Base-by-base conservation (phyloP, 2,888 invertebrate genomes). In the Harpalus rubripes region DNA sequence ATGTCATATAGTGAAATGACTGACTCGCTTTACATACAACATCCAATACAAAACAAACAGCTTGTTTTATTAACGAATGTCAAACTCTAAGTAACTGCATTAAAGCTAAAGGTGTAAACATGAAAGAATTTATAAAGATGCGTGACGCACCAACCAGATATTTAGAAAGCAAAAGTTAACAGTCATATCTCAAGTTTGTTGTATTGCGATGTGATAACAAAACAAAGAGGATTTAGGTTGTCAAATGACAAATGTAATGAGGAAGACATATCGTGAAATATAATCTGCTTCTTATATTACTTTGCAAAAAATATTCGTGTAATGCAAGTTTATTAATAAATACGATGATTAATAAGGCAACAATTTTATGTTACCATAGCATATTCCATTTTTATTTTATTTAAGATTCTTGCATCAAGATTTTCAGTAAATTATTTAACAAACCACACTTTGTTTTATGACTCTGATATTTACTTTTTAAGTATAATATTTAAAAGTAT, bases 91-190 rank as follows among this genome's bases (percentile, higher is more conserved):
- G 59, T 61, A 79, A 59, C 15, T 59, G 39, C 18, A 79, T 58
- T 78, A 41, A 59, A 79, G 79, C 3, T 8, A 12, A 10, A 52
- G 79, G 79, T 61, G 79, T 78, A 78, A 78, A 78, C 26, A 56
- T 26, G 16, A 59, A 79, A 79, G 79, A 79, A 79, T 79, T 59
- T 61, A 59, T 78, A 52, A 58, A 59, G 61, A 79, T 18, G 61
- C 12, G 41, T 79, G 79, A 79, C 59, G 41, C 79, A 79, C 59
- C 39, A 41, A 39, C 26, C 15, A 32, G 16, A 41, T 79, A 79
- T 79, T 79, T 58, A 79, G 61, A 79, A 79, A 79, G 61, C 59
- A 79, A 79, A 79, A 79, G 79, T 78, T 26, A 59, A 61, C 22
- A 74, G 44, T 74, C 44, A 74, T 72, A 72, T 74, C 72, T 74